Base-by-base conservation (phyloP, 2,113 vertebrate species). In the Athene noctua region DNA sequence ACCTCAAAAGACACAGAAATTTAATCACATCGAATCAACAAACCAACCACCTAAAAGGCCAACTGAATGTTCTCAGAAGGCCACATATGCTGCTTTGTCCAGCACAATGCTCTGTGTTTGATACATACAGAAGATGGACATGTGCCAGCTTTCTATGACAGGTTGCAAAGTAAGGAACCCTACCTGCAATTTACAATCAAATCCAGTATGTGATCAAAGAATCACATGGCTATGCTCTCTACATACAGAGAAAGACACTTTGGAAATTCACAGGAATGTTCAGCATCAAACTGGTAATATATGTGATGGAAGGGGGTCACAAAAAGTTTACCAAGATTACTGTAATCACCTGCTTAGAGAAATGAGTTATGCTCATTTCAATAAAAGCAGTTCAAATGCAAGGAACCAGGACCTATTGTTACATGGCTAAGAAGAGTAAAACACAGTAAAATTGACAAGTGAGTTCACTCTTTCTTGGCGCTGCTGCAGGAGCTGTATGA, bases 61-160 rank as follows among this genome's bases (percentile, higher is more conserved):
- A 61, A 22, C 6, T 21, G 55, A 26, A 20, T 0, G 0, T 21
- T 75, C 34, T 40, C 68, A 84, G 55, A n/a, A 81, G 34, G 38
- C 49, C 55, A 25, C 0, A 1, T 49, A 46, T 5, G 13, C 15
- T 15, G 27, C 44, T 67, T 58, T 49, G 32, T 78, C 55, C 51
- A 84, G 63, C 40, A 70, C 1, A 6, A 40, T 0, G 0, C 51
- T 46, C 21, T 21, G 26, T 12, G 15, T 58, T 44, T 30, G 30
- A 36, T 23, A 75, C 49, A 61, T 5, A 70, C 58, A 42, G 36
- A 79, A 18, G 55, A 66, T 13, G 9, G n/a, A 36, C 16, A 6
- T 0, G 6, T 23, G 29, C 55, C 38, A 27, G 38, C 46, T 62
- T 57, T 52, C 71, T 54, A 1, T 3, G 10, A 55, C n/a, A 88